Evolutionary conservation across 2,113 vertebrate genomes (phyloP).

Genomic region (Tor tambroides): DNA sequence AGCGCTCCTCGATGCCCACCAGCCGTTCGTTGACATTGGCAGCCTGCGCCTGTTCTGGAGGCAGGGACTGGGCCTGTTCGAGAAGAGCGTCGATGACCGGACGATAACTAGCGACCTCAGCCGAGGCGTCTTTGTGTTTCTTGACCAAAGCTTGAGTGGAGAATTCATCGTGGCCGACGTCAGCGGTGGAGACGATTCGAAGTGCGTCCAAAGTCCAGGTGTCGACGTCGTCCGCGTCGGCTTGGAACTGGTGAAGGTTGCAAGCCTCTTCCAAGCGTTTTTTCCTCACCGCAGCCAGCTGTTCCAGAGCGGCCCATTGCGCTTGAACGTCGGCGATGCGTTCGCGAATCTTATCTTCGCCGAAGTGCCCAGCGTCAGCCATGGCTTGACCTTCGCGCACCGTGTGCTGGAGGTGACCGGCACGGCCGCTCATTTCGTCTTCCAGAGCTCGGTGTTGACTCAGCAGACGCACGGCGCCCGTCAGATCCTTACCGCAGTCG

Average conservation of each 20-base stretch:
- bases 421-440: conserved; percentile 92
- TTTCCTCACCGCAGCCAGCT: conserved; percentile 84
- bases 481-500: conserved; percentile 90
- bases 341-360: conserved; percentile 86
- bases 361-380: conserved; percentile 89
- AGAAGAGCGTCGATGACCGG: conserved; percentile 88
- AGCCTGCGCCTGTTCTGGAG: conserved; percentile 75
- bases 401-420: conserved; percentile 86
- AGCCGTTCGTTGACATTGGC: conserved; percentile 82
- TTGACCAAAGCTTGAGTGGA: conserved; percentile 94
- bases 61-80: conserved; percentile 83
- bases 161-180: conserved; percentile 94
- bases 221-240: conserved; percentile 88
- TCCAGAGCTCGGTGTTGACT: conserved; percentile 92
- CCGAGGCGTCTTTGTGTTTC: conserved; percentile 93
- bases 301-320: conserved; percentile 91
- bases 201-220: conserved; percentile 94
- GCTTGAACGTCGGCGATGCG: conserved; percentile 85
- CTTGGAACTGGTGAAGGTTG: conserved; percentile 92
- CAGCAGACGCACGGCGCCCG: conserved; percentile 87
- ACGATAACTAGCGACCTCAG: conserved; percentile 88
- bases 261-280: conserved; percentile 85
- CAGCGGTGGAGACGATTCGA: conserved; percentile 89
- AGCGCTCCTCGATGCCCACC: conserved; percentile 93
- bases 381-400: conserved; percentile 90